Base-by-base conservation (phyloP, 1,140 invertebrate genomes). In the Belonocnema kinseyi region DNA sequence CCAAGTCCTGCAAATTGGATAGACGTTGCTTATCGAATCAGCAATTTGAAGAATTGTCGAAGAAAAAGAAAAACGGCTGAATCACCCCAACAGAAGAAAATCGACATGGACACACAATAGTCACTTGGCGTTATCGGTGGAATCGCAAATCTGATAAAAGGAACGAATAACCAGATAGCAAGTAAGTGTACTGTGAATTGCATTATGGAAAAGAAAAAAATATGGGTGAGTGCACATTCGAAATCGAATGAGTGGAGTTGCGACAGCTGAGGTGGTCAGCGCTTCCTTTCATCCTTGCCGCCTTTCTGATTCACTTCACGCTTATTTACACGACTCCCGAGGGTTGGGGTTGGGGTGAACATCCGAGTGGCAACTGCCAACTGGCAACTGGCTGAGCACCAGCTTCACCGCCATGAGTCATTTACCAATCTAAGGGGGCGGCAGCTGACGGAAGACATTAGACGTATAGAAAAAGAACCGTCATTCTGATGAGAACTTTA, bases 271-370 rank as follows among this genome's bases (percentile, higher is more conserved):
- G 76, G 66, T 74, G 76, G 77, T 75, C 73, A 79, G 76, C 72
- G 50, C 51, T 70, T 46, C 66, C 83, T 82, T 84, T 84, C 74
- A 84, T 82, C 80, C 80, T 76, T 72, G 76, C 83, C 83, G 82
- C 77, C 77, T 70, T 77, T 83, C 77, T 77, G 78, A 82, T 80
- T 78, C 82, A 77, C 82, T 83, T 83, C 82, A 81, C 82, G 79
- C 82, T 77, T 80, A 80, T 81, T 83, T 83, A 81, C 79, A 74
- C 72, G 76, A 66, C 73, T 53, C 19, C 19, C 46, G 52, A 70
- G 74, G 79, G 75, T 74, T 75, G 73, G 33, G 61, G 61, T 66
- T n/a, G 17, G 53, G 17, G 6, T 19, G n/a, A 66, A 66, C 58
- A 66, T 66, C 61, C 61, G 61, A 66, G 61, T 66, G 40, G 61